Evolutionary conservation across 2,113 vertebrate species (phyloP), one percentile per base, ranked within the genome.

Genomic region (Phasianus colchicus): DNA sequence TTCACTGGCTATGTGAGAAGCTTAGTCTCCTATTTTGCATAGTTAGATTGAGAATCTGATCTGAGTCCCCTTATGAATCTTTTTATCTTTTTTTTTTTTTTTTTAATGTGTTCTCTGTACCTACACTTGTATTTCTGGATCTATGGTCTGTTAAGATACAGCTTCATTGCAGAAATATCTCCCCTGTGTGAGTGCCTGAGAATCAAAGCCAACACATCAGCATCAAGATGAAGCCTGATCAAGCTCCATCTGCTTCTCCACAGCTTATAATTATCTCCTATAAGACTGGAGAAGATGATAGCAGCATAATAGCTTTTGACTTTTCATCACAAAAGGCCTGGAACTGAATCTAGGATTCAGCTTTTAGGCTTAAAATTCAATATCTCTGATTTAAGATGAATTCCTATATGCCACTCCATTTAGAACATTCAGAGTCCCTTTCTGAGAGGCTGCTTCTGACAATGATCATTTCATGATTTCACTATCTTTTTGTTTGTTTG

Each of bases 271-370:
- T 82, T 82, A 83, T 55, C 48, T 92, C 43, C 47, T 65, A 4
- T 50, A 75, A 76, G 40, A 64, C 71, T 79, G 75, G 58, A 3
- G 9, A 85, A 73, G 71, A 60, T 2, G 3, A 61, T 52, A 87
- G 71, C 63, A 75, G 70, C 40, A 19, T 84, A 90, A 84, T n/a
- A 89, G 61, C 57, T 86, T 91, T 95, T 87, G 22, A 65, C 20
- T 85, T 95, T 72, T 52, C 48, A 66, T 73, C 64, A 25, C 80
- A 83, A 25, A 75, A 64, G 43, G 29, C 52, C 47, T 60, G 64
- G 36, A 65, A 69, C 29, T 65, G 66, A 48, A 86, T 58, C 78
- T 84, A 21, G 12, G 30, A 70, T 79, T 89, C 78, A 61, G 16
- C 30, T 89, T 92, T 76, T 83, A 69, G 18, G 45, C 79, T 50